Conservation (phyloP, 1,140 invertebrate genomes). For the Drosophila tristis region DNA sequence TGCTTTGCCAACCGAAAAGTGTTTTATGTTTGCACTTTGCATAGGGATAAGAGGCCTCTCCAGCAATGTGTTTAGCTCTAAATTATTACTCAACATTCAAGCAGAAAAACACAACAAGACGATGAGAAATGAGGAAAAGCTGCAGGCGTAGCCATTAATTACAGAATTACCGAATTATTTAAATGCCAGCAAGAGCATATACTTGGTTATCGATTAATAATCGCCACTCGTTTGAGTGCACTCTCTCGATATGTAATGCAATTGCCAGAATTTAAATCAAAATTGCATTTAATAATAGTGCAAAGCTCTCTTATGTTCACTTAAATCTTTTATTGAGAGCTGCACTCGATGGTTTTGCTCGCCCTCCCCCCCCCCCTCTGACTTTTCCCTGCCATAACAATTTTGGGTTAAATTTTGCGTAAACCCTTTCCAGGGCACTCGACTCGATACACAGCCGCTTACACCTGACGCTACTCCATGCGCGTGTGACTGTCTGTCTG, state of each 20-base stretch:
- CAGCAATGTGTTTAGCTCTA: slow-evolving; percentile 36
- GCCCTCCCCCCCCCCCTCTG: not conserved
- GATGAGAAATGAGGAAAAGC: no score
- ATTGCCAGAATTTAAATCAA: no score
- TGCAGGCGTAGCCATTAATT: no score
- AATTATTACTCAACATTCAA: slow-evolving; percentile 19
- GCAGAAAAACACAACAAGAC: no score
- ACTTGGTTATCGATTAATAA: no score
- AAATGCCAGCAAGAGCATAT: no score
- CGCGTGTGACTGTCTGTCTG: slow-evolving; percentile 8
- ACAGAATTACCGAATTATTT: no score
- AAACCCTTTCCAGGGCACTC: slow-evolving; percentile 22
- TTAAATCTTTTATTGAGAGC: slow-evolving; percentile 2
- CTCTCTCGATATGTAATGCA: no score
- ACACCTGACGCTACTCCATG: no score
- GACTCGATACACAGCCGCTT: slow-evolving; percentile 15
- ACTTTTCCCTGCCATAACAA: slow-evolving; percentile 8
- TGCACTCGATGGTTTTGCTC: slow-evolving; percentile 5
- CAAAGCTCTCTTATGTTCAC: not conserved
- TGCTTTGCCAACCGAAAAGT: slow-evolving; percentile 34
- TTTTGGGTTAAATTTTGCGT: slow-evolving; percentile 40
- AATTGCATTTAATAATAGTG: no score
- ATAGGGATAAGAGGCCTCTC: slow-evolving; percentile 23
- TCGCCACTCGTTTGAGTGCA: no score
- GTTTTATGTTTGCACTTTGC: slow-evolving; percentile 48